These are phyloP conservation scores for Arge pagana DNA, from an alignment of 2,888 invertebrate genomes.

Conservation along the genomic window DNA sequence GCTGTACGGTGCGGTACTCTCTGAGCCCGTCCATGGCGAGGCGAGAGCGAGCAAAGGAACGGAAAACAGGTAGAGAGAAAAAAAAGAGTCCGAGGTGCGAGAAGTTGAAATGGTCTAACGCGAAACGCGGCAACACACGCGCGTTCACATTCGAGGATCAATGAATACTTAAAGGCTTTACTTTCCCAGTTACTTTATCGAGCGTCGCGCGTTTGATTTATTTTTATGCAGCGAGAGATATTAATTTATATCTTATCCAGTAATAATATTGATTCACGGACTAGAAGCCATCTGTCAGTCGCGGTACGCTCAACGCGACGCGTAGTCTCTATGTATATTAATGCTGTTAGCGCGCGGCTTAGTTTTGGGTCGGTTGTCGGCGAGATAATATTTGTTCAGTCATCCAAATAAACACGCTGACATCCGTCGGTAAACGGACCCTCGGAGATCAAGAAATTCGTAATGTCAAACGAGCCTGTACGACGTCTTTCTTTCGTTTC, in stretches of 20 bases:
- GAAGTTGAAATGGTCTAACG: too few relatives aligned
- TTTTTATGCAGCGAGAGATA: slow-evolving; percentile 8
- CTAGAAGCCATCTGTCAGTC: slow-evolving; percentile 45
- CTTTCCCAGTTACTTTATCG: slow-evolving; percentile 8
- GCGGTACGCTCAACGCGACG: slow-evolving; percentile 19
- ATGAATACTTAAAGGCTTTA: too few relatives aligned
- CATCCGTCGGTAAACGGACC: slow-evolving; percentile 16
- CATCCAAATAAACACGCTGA: slow-evolving; percentile 38
- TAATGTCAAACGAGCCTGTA: too few relatives aligned
- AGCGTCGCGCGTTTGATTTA: slow-evolving; percentile 9
- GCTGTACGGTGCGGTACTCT: too few relatives aligned
- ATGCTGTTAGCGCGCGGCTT: slow-evolving; percentile 32
- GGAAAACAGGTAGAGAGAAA: too few relatives aligned
- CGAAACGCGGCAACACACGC: too few relatives aligned
- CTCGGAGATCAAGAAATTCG: too few relatives aligned
- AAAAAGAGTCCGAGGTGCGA: too few relatives aligned
- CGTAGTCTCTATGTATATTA: slow-evolving; percentile 11
- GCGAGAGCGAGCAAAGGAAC: too few relatives aligned
- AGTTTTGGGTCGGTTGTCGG: slow-evolving; percentile 39
- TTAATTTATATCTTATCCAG: slow-evolving; percentile 18
- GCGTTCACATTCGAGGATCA: too few relatives aligned
- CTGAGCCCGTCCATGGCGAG: too few relatives aligned
- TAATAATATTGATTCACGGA: slow-evolving; percentile 45
- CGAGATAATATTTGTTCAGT: slow-evolving; percentile 43
- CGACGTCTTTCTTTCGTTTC: too few relatives aligned